Evolutionary conservation across 2,113 vertebrate genomes (phyloP).

Genomic region (Leucopsar rothschildi): DNA sequence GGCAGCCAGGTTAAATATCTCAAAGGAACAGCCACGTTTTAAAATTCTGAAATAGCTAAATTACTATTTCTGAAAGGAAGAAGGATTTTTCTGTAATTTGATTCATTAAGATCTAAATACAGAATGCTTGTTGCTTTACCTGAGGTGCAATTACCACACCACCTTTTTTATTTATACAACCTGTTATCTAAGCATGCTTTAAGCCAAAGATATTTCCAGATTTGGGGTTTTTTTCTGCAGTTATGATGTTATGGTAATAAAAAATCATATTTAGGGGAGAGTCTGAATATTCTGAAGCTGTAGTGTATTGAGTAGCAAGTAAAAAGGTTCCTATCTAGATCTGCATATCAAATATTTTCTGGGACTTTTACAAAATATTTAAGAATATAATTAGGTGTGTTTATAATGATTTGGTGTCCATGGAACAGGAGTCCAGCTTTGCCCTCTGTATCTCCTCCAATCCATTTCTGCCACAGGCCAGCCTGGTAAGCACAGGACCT

Average conservation of each 20-base stretch:
- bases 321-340: background rate
- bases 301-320: background rate
- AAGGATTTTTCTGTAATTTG: background rate
- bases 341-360: background rate
- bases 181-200: background rate
- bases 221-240: background rate
- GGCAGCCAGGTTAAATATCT: constrained; percentile 20
- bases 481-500: background rate
- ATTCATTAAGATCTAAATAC: background rate
- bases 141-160: background rate
- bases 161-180: background rate
- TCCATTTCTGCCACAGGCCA: background rate
- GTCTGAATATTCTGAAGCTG: background rate
- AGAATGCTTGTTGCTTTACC: background rate
- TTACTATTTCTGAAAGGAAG: background rate
- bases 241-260: background rate
- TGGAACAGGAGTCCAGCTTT: background rate
- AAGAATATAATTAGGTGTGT: background rate
- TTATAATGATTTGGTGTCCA: background rate
- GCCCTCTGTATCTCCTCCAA: background rate
- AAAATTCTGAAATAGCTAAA: background rate
- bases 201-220: background rate
- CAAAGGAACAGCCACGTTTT: background rate
- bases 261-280: background rate
- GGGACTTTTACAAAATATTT: background rate